These are phyloP conservation scores for Atherinomorus stipes DNA, from an alignment of 2,113 vertebrate species.

Conservation along the genomic window DNA sequence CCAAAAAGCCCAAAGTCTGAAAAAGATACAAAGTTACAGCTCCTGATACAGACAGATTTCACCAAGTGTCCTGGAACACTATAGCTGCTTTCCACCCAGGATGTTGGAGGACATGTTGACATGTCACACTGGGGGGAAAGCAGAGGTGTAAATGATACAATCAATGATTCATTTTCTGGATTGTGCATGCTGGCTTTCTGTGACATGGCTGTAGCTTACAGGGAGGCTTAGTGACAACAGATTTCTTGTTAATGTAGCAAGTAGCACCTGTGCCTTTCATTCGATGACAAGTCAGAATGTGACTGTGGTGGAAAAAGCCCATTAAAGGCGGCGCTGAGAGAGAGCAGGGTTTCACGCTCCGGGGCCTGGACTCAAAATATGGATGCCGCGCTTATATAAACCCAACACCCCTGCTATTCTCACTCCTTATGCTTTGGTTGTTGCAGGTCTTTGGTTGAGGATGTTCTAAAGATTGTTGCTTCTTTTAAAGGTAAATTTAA, in stretches of 20 bases:
- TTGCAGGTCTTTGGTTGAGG: no score
- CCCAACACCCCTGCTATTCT: no score
- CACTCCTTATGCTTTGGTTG: no score
- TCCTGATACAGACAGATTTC: not conserved
- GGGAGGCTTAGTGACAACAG: slow-evolving; percentile 9
- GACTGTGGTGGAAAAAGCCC: slow-evolving; percentile 2
- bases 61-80: not conserved
- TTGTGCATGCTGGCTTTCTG: not conserved
- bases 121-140: slow-evolving; percentile 4
- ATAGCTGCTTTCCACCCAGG: not conserved
- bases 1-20: not conserved
- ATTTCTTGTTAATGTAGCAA: not conserved
- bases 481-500: no score
- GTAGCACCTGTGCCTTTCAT: slow-evolving; percentile 3
- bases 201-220: not conserved
- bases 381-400: not conserved
- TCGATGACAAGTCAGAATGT: slow-evolving; percentile 1
- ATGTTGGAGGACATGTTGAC: slow-evolving; percentile 1
- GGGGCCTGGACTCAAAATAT: not conserved
- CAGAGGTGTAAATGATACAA: slow-evolving; percentile 15
- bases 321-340: slow-evolving; percentile 18
- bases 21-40: not conserved
- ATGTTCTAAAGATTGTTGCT: not conserved
- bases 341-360: not conserved
- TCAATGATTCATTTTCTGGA: slow-evolving; percentile 2